Evolutionary conservation across 1,140 invertebrate species (phyloP), one percentile per base, ranked within the genome.

Genomic region (Oryzaephilus surinamensis): DNA sequence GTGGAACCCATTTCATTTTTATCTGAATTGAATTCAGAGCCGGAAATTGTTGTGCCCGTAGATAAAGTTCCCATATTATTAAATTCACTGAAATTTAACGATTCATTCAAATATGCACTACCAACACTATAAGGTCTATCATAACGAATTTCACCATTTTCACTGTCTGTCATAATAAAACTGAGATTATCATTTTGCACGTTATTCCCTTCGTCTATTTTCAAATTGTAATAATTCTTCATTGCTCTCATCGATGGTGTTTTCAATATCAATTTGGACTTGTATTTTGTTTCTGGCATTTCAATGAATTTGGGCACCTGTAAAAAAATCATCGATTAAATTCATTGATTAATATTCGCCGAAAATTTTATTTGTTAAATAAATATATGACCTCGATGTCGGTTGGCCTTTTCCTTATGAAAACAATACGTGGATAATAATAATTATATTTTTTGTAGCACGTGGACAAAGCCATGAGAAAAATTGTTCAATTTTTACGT

Each of bases 1-100:
- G 54, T 57, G 10, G 57, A 59, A 19, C 57, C 57, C 45, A 55
- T 52, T 33, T 59, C 57, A 19, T 43, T 46, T 42, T 32, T 44
- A 6, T 32, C 31, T 5, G 41, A 41, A n/a, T 41, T 32, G 16
- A 41, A 20, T 44, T 45, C 50, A 3, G 50, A 52, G 17, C 37
- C 41, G 2, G 38, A 40, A 14, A 27, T 11, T 6, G 18, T 24
- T 32, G 38, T 40, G 16, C 14, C 26, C 6, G 27, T 24, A 5
- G 44, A 46, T 27, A 31, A 13, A 2, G 44, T 32, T 19, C 39
- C 38, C 4, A 35, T 20, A 11, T 24, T 46, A 3, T 26, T 33
- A 24, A 37, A 41, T 15, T 46, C 39, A 23, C 42, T 41, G 7
- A 41, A 41, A 18, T 46, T 29, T 8, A 37, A 27, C 13, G 17